These are phyloP conservation scores for Podiceps cristatus DNA, from an alignment of 2,113 vertebrate genomes.

Conservation along the genomic window DNA sequence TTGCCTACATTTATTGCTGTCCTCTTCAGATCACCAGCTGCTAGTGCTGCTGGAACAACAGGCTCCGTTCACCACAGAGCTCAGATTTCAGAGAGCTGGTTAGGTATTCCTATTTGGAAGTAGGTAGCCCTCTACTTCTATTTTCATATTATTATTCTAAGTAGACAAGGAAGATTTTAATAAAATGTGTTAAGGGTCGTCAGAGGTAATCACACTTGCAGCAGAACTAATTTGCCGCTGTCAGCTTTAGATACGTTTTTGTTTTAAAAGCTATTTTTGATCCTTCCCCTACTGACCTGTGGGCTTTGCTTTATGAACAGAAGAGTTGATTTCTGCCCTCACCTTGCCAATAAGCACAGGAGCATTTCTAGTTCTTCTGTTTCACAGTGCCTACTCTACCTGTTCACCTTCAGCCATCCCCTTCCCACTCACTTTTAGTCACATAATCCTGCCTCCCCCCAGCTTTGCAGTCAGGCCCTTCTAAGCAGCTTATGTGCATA, in stretches of 20 bases:
- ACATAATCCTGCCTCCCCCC: background rate
- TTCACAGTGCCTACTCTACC: background rate
- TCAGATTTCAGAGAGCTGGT: background rate
- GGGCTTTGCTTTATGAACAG: background rate
- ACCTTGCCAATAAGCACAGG: background rate
- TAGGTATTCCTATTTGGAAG: background rate
- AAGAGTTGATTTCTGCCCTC: background rate
- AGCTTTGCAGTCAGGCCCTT: conserved; percentile 23
- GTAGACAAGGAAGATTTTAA: background rate
- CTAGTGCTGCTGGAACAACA: background rate
- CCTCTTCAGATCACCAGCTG: background rate
- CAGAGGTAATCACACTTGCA: background rate
- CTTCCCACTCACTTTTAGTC: conserved; percentile 35
- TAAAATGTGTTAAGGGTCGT: background rate
- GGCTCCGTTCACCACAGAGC: background rate
- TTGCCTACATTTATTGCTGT: background rate
- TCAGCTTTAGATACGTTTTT: background rate
- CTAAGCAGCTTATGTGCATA: conserved; percentile 45
- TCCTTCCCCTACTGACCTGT: background rate
- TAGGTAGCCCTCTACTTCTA: background rate
- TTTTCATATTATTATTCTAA: background rate
- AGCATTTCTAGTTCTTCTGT: background rate
- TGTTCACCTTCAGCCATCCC: conserved; percentile 16
- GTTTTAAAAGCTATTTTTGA: background rate
- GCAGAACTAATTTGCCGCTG: background rate